These are phyloP conservation scores for Leptonema lineaticorne DNA, from an alignment of 1,140 invertebrate genomes.

Conservation along the genomic window DNA sequence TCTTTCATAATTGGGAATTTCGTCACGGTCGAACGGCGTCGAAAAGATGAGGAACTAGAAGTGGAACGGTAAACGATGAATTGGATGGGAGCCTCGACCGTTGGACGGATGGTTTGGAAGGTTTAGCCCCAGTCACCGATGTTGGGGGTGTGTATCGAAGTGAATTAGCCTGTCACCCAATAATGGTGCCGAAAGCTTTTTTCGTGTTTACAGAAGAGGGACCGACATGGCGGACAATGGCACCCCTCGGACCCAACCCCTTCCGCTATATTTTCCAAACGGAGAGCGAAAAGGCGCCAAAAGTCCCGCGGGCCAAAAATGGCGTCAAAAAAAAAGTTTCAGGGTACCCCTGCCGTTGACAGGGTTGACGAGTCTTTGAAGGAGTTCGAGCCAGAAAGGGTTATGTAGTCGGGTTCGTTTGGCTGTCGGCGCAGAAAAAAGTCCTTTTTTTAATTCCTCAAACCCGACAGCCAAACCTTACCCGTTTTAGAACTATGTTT, in stretches of 20 bases:
- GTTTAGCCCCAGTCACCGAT: too few species aligned
- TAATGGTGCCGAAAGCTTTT: slow-evolving; percentile 6
- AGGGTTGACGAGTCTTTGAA: slow-evolving; percentile 23
- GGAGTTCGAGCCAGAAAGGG: slow-evolving; percentile 12
- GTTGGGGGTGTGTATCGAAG: not conserved
- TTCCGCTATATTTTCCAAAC: not conserved
- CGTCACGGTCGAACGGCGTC: too few species aligned
- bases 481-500: too few species aligned
- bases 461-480: too few species aligned
- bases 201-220: slow-evolving; percentile 10
- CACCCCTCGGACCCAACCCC: not conserved
- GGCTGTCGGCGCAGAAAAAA: slow-evolving; percentile 3
- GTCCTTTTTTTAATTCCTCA: slow-evolving; percentile 19
- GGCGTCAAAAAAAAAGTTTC: slow-evolving; percentile 16
- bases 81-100: not conserved
- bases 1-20: too few species aligned
- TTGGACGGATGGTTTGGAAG: too few species aligned
- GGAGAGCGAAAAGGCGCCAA: slow-evolving; percentile 14
- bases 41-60: too few species aligned
- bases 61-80: too few species aligned
- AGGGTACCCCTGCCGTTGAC: slow-evolving; percentile 6
- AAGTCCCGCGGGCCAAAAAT: slow-evolving; percentile 4
- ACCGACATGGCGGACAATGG: not conserved
- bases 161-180: slow-evolving; percentile 5
- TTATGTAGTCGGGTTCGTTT: not conserved